Conservation (phyloP, 2,797 vertebrate genomes). For the Chanos chanos region DNA sequence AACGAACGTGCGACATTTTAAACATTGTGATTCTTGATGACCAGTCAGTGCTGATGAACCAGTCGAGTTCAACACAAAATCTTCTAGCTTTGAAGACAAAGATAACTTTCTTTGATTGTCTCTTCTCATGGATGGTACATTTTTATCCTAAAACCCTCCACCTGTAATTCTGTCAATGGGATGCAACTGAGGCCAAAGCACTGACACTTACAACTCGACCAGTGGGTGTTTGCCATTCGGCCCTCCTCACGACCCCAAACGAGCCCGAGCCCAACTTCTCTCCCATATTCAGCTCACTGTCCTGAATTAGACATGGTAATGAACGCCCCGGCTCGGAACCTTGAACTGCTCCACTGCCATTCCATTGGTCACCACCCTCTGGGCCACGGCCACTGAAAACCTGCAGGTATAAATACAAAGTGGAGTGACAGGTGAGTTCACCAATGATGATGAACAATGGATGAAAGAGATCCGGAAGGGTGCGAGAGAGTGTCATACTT, state of each 20-base stretch:
- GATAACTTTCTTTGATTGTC: no score
- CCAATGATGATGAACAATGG: neutral
- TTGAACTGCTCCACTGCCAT: constrained; percentile 11
- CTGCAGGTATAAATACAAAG: constrained; percentile 43
- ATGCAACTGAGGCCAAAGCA: neutral
- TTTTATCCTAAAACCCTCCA: neutral
- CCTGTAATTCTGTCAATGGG: neutral
- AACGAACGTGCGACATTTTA: no score
- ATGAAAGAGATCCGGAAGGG: neutral
- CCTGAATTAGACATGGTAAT: constrained; percentile 81
- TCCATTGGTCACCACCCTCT: constrained; percentile 60
- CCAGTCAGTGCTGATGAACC: no score
- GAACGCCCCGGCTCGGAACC: constrained; percentile 51
- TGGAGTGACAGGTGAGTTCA: neutral
- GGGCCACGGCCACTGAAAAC: constrained; percentile 47
- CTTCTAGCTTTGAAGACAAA: no score
- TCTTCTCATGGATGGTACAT: neutral
- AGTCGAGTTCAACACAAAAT: no score
- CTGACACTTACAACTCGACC: constrained; percentile 76
- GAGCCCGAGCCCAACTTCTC: constrained; percentile 83
- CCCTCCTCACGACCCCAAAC: constrained; percentile 83
- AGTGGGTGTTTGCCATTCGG: constrained; percentile 75
- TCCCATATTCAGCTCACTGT: constrained; percentile 73
- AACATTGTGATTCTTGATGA: no score
- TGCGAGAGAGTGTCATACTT: constrained; percentile 60